Conservation (phyloP, 2,113 vertebrate genomes). For the Coryphaenoides rupestris region DNA sequence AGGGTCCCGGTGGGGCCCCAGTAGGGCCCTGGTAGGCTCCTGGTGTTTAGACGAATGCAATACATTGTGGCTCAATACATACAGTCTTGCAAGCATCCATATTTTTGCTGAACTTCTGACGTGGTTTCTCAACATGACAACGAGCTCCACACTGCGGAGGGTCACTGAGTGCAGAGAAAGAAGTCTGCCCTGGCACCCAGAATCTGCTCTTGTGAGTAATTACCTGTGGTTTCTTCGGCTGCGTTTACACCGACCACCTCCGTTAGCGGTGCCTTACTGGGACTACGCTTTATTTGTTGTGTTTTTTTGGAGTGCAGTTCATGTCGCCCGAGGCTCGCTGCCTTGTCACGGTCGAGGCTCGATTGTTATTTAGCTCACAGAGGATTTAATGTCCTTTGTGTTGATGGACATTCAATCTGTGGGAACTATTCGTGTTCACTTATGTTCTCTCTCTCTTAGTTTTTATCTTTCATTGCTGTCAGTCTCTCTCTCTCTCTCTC, state of each 20-base stretch:
- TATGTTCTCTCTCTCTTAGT: constrained; percentile 30
- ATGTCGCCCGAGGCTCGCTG: constrained; percentile 39
- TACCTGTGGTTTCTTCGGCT: constrained; percentile 47
- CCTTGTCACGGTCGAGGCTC: constrained; percentile 51
- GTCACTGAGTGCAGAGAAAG: constrained; percentile 24
- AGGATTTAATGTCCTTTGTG: constrained; percentile 59
- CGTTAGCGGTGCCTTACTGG: constrained; percentile 44
- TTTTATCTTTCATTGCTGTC: neutral
- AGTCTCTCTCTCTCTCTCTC: neutral
- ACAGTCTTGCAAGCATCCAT: constrained; percentile 22
- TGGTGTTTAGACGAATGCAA: neutral
- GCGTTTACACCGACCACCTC: constrained; percentile 35
- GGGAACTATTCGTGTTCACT: constrained; percentile 45
- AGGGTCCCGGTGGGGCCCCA: too few species aligned
- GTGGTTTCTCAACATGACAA: constrained; percentile 2
- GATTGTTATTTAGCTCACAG: constrained; percentile 61
- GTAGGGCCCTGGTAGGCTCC: too few species aligned
- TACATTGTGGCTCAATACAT: constrained; percentile 5
- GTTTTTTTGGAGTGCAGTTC: constrained; percentile 55
- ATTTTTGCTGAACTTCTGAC: constrained; percentile 17
- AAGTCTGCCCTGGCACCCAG: constrained; percentile 29
- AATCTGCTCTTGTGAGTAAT: constrained; percentile 44
- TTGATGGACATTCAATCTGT: constrained; percentile 65
- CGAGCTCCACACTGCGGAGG: constrained; percentile 4
- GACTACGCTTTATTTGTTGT: constrained; percentile 62